Conservation (phyloP, 2,113 vertebrate genomes). For the Noctilio leporinus region DNA sequence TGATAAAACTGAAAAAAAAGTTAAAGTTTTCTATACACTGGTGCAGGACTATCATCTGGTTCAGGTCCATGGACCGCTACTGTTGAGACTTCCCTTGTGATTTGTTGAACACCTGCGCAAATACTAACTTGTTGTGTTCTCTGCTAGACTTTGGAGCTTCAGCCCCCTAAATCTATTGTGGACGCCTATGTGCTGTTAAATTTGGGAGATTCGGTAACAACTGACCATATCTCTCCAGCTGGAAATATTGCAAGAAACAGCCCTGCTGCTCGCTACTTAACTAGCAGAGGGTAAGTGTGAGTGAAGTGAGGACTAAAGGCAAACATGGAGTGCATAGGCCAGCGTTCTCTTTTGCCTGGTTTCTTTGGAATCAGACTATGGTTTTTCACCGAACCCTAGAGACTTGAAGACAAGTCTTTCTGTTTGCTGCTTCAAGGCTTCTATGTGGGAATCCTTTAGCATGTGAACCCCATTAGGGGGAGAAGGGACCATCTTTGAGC, state of each 20-base stretch:
- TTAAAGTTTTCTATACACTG: not conserved
- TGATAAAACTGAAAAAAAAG: not conserved
- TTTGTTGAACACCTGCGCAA: not conserved
- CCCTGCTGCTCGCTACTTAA: constrained; percentile 92
- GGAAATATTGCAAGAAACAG: constrained; percentile 97
- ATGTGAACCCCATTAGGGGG: not conserved
- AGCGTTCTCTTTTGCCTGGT: not conserved
- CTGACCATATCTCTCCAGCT: constrained; percentile 97
- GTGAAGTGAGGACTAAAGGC: not conserved
- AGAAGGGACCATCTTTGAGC: not conserved
- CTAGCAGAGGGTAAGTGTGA: constrained; percentile 85
- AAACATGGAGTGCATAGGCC: not conserved
- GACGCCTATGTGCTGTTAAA: constrained; percentile 92
- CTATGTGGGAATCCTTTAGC: not conserved
- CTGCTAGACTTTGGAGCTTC: constrained; percentile 85
- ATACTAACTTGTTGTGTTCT: not conserved
- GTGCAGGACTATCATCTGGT: not conserved
- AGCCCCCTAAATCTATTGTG: constrained; percentile 83
- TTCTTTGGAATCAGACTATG: not conserved
- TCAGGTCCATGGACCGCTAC: not conserved
- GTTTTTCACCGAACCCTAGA: not conserved
- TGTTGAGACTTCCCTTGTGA: not conserved
- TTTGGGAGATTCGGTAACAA: constrained; percentile 96
- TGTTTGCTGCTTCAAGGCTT: not conserved
- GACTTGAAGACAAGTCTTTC: not conserved